A percentile compares a stretch with the other conserved stretches of the same genome.
Evolutionary conservation across 1,140 invertebrate genomes (phyloP).

Genomic region (Drosophila willistoni): DNA sequence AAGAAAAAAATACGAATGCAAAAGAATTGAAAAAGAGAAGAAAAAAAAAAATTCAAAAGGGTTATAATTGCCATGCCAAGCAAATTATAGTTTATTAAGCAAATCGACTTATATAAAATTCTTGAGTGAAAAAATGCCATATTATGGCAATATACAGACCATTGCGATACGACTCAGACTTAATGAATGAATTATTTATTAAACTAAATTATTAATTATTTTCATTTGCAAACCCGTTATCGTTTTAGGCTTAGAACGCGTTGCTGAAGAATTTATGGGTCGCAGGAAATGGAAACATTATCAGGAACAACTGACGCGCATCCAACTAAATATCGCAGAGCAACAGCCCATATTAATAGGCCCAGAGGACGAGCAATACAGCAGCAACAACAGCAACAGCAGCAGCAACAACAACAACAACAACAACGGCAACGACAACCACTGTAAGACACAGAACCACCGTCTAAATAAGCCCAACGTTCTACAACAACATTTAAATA

Average conservation of each 20-base stretch:
- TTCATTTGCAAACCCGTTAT: background rate
- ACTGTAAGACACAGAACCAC: slow-evolving; percentile 61
- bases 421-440: slow-evolving; percentile 39
- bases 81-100: slow-evolving; percentile 67
- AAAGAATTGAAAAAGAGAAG: slow-evolving; percentile 10
- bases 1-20: slow-evolving; percentile 2
- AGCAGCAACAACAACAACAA: slow-evolving; percentile 42
- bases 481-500: slow-evolving; percentile 46
- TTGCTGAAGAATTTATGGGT: slow-evolving; percentile 97
- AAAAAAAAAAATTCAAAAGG: slow-evolving; percentile 20
- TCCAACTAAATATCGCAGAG: slow-evolving; percentile 76
- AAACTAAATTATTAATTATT: background rate
- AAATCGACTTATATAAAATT: slow-evolving; percentile 34
- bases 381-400: slow-evolving; percentile 40
- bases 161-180: background rate
- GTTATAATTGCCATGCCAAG: slow-evolving; percentile 54
- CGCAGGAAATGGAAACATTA: slow-evolving; percentile 96
- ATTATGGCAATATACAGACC: background rate
- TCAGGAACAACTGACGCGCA: slow-evolving; percentile 88
- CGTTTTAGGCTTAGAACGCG: slow-evolving; percentile 93
- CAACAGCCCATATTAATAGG: slow-evolving; percentile 71
- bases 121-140: slow-evolving; percentile 19
- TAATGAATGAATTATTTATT: slow-evolving; percentile 5
- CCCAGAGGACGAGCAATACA: slow-evolving; percentile 56
- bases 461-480: slow-evolving; percentile 62